phyloP scores from a whole-genome alignment of 2,797 vertebrate genomes.

The Channallabes apus region DNA sequence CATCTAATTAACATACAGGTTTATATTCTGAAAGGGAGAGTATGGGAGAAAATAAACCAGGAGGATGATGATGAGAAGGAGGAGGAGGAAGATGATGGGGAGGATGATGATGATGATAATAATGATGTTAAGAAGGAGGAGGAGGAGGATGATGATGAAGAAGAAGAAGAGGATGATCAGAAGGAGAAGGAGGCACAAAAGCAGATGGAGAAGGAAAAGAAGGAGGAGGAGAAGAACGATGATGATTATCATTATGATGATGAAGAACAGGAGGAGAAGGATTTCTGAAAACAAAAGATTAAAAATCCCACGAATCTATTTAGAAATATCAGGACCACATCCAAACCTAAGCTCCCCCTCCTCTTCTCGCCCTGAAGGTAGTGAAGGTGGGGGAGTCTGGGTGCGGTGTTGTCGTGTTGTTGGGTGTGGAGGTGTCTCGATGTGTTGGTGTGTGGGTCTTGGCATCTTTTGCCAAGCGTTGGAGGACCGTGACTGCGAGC shows the following conservation, averaged over 20 bases:
- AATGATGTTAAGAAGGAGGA: too few relatives aligned
- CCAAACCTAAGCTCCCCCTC: background rate
- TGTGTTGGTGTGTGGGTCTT: too few relatives aligned
- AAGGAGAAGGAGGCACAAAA: too few relatives aligned
- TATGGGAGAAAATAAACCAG: background rate
- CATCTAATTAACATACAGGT: background rate
- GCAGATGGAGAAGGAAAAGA: too few relatives aligned
- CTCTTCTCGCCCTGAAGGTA: background rate
- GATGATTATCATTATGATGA: background rate
- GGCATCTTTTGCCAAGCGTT: background rate
- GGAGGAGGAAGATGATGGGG: too few relatives aligned
- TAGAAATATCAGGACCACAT: background rate
- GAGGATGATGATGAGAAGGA: background rate
- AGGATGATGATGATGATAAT: too few relatives aligned
- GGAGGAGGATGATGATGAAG: too few relatives aligned
- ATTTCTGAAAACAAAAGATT: constrained; percentile 26
- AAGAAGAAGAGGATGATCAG: too few relatives aligned
- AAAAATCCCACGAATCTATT: constrained; percentile 10
- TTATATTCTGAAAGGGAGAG: background rate
- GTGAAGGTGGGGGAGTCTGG: too few relatives aligned
- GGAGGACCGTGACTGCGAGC: background rate
- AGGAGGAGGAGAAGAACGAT: background rate
- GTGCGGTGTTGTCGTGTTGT: too few relatives aligned
- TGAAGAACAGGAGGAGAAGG: background rate
- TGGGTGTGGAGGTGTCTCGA: too few relatives aligned